phyloP scores from a whole-genome alignment of 2,888 invertebrate genomes.

The Caenorhabditis plicata region DNA sequence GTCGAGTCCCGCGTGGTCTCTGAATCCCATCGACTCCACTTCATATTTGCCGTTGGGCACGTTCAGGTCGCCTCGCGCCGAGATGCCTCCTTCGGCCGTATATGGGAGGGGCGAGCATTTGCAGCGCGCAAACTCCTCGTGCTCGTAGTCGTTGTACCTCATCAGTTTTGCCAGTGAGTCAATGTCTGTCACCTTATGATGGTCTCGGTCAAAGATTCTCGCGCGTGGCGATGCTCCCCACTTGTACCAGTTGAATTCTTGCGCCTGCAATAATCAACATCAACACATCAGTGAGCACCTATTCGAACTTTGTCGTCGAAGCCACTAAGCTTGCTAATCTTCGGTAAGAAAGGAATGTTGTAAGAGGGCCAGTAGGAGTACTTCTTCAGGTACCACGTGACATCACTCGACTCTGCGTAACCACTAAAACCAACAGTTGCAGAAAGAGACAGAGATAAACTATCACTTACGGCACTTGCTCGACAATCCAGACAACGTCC shows the following conservation, averaged over 20 bases:
- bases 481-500: constrained; percentile 76
- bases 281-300: too few species aligned
- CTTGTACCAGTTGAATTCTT: constrained; percentile 70
- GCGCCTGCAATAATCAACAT: too few species aligned
- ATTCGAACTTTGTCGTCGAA: constrained; percentile 69
- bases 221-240: constrained; percentile 70
- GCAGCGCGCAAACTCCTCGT: constrained; percentile 75
- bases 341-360: constrained; percentile 74
- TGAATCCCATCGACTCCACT: constrained; percentile 74
- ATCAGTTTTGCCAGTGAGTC: constrained; percentile 72
- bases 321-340: constrained; percentile 74
- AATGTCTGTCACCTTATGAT: constrained; percentile 71
- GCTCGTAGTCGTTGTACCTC: constrained; percentile 75
- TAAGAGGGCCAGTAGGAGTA: constrained; percentile 78
- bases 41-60: constrained; percentile 75
- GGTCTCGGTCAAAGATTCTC: constrained; percentile 69
- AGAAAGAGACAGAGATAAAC: background rate
- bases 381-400: constrained; percentile 62
- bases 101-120: constrained; percentile 71
- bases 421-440: constrained; percentile 31
- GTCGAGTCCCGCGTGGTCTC: constrained; percentile 76
- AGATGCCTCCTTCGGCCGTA: constrained; percentile 76
- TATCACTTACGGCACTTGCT: constrained; percentile 73
- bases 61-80: constrained; percentile 77
- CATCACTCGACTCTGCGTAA: constrained; percentile 50